Evolutionary conservation across 2,113 vertebrate species (phyloP).

Genomic region (Xerus inauris): DNA sequence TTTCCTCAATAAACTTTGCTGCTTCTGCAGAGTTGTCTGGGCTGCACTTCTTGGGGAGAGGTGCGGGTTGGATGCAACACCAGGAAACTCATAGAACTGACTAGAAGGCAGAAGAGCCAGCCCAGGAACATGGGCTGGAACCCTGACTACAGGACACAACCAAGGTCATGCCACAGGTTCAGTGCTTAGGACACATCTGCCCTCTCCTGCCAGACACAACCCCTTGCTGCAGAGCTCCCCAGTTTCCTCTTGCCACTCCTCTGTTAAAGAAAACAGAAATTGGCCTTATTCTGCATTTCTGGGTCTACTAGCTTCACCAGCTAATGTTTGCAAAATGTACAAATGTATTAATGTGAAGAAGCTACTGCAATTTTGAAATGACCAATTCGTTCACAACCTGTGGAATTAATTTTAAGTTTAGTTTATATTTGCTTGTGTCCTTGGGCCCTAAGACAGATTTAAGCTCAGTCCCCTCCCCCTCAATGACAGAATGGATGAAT

Average conservation of each 20-base stretch:
- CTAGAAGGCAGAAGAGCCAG: not conserved
- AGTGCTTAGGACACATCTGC: not conserved
- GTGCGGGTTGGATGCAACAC: no score
- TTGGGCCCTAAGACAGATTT: not conserved
- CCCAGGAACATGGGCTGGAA: not conserved
- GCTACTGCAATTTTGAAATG: not conserved
- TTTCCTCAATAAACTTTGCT: no score
- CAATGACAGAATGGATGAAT: not conserved
- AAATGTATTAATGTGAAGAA: not conserved
- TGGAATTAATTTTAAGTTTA: not conserved
- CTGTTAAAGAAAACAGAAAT: not conserved
- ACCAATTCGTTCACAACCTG: not conserved
- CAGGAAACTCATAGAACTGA: not conserved
- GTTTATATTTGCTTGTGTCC: not conserved
- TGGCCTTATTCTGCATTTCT: not conserved
- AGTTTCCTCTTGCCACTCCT: no score
- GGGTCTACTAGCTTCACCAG: not conserved
- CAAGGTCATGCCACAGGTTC: not conserved
- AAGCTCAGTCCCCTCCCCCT: not conserved
- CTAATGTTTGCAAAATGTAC: not conserved
- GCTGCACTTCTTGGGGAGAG: no score
- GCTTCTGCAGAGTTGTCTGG: no score
- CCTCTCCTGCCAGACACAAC: rapidly evolving
- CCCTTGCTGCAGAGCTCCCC: not conserved
- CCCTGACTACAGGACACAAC: not conserved